These are phyloP conservation scores for Dendrolimus punctatus DNA, from an alignment of 1,140 invertebrate species.

Conservation along the genomic window DNA sequence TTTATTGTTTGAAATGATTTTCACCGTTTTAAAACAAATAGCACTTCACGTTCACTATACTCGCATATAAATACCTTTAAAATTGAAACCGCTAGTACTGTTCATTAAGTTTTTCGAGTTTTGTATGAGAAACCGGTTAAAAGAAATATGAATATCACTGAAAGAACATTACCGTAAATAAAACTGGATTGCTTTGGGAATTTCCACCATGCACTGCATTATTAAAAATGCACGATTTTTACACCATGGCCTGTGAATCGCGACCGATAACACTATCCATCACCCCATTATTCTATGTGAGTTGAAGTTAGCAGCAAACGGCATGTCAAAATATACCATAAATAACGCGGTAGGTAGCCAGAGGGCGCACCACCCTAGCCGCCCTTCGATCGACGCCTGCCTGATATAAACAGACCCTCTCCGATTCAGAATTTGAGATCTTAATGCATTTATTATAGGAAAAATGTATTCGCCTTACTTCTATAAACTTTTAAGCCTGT, in stretches of 20 bases:
- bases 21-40: too few relatives aligned
- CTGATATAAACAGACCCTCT: too few relatives aligned
- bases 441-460: too few relatives aligned
- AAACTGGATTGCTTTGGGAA: constrained; percentile 20
- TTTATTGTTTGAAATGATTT: too few relatives aligned
- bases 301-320: constrained; percentile 61
- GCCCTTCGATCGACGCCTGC: too few relatives aligned
- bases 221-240: constrained; percentile 37
- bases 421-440: too few relatives aligned
- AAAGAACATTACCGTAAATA: constrained; percentile 20
- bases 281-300: constrained; percentile 60
- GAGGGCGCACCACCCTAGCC: constrained; percentile 35
- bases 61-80: too few relatives aligned
- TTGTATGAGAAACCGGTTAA: constrained; percentile 31
- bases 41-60: too few relatives aligned
- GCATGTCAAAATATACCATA: constrained; percentile 68
- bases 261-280: constrained; percentile 69
- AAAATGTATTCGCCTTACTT: too few relatives aligned
- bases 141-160: constrained; percentile 20
- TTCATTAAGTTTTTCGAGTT: constrained; percentile 13
- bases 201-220: constrained; percentile 40
- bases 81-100: constrained; percentile 1
- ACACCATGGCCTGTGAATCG: constrained; percentile 48
- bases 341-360: constrained; percentile 52
- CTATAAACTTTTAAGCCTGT: too few relatives aligned